A percentile compares a stretch with the other conserved stretches of the same genome.
Evolutionary conservation across 2,888 invertebrate species (phyloP).

Genomic region (Drosophila birchii): DNA sequence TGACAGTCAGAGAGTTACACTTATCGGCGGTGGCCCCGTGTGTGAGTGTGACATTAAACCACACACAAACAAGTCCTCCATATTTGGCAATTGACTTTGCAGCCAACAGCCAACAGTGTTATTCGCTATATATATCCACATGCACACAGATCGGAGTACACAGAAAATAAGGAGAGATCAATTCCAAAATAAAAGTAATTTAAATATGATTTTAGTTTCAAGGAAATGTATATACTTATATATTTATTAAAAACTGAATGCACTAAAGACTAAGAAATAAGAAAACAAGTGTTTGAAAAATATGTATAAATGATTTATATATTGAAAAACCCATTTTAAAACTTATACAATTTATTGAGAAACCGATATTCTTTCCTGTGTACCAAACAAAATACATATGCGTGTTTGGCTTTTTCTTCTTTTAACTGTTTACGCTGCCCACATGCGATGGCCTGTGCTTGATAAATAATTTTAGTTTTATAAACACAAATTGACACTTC

Average conservation of each 20-base stretch:
- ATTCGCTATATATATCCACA: constrained; percentile 16
- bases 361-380: neutral
- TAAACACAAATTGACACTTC: constrained; percentile 78
- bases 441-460: constrained; percentile 64
- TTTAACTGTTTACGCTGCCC: constrained; percentile 74
- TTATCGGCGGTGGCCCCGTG: constrained; percentile 44
- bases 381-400: constrained; percentile 13
- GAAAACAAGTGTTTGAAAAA: neutral
- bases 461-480: constrained; percentile 75
- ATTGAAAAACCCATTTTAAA: neutral
- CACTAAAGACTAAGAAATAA: neutral
- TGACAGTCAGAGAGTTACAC: constrained; percentile 73
- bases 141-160: constrained; percentile 13
- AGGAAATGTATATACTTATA: neutral
- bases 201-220: too few relatives aligned
- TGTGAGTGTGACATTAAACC: constrained; percentile 72
- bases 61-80: constrained; percentile 75
- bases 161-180: neutral
- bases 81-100: constrained; percentile 83
- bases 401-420: constrained; percentile 33
- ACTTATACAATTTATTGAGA: neutral
- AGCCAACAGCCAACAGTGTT: constrained; percentile 49
- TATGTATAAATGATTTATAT: too few relatives aligned
- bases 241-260: too few relatives aligned
- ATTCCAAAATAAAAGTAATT: too few relatives aligned